Conservation (phyloP, 2,797 vertebrate genomes). For the Gallinago stenura region DNA sequence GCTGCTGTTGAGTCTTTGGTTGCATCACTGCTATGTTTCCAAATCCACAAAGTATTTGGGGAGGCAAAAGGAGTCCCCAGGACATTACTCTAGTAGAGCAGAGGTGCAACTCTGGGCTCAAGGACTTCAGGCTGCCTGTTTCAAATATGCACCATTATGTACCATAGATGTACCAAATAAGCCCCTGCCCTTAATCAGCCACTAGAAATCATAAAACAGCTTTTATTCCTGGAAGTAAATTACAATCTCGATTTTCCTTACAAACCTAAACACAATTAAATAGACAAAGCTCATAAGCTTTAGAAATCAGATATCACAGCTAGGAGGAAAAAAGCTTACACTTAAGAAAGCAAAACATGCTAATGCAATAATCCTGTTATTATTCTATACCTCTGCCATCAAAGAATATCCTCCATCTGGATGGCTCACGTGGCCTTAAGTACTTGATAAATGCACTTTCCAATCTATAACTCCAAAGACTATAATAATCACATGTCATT, state of each 20-base stretch:
- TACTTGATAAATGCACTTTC: conserved; percentile 39
- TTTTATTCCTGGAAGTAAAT: conserved; percentile 8
- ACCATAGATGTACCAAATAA: too few species aligned
- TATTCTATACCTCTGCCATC: conserved; percentile 24
- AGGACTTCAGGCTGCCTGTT: neutral
- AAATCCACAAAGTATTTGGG: neutral
- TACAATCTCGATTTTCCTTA: neutral
- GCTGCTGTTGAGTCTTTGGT: neutral
- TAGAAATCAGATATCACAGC: neutral
- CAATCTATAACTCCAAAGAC: neutral
- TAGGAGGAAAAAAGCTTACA: neutral
- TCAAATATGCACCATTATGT: accelerated
- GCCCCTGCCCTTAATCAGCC: neutral
- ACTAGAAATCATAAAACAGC: neutral
- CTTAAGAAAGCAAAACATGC: neutral
- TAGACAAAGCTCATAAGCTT: neutral
- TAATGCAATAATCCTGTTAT: conserved; percentile 19
- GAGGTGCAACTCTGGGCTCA: neutral
- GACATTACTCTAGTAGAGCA: neutral
- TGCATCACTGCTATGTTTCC: neutral
- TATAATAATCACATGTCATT: neutral
- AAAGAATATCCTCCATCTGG: conserved; percentile 12
- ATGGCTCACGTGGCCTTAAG: conserved; percentile 5
- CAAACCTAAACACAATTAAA: neutral
- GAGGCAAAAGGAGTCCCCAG: neutral